A percentile compares a stretch with the other conserved stretches of the same genome.
Evolutionary conservation across 64 coral and sea anemone species (phyloP).

Genomic region (Actinia equina): DNA sequence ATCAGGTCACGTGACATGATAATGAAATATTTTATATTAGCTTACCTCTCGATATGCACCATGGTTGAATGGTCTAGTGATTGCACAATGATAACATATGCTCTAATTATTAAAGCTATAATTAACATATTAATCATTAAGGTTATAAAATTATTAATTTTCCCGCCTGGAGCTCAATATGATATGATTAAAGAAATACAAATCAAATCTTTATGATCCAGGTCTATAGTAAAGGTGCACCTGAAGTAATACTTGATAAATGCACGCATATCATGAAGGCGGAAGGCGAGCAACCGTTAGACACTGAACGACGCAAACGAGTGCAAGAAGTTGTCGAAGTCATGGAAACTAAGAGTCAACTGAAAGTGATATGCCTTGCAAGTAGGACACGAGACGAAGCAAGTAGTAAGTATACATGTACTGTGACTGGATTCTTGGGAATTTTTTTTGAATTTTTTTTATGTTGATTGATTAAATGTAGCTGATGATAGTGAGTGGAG

Average conservation of each 20-base stretch:
- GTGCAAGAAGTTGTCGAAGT: constrained; percentile 20
- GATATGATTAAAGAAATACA: no score
- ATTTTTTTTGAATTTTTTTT: no score
- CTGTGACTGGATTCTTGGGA: no score
- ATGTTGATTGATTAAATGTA: not conserved
- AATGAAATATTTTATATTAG: no score
- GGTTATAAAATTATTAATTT: no score
- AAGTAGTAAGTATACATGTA: not conserved
- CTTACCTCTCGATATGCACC: no score
- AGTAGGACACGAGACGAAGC: not conserved
- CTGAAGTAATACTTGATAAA: constrained; percentile 27
- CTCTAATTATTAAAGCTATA: no score
- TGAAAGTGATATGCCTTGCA: constrained; percentile 62
- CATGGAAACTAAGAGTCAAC: constrained; percentile 40
- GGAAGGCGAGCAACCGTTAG: constrained; percentile 9
- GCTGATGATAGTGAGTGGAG: not conserved
- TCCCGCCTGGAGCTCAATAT: no score
- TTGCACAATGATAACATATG: no score
- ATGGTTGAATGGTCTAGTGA: no score
- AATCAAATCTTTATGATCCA: not conserved
- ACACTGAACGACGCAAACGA: not conserved
- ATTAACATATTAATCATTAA: no score
- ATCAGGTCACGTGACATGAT: no score
- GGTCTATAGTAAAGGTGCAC: constrained; percentile 52
- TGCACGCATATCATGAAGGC: constrained; percentile 23